Evolutionary conservation across 2,797 vertebrate species (phyloP), one percentile per base, ranked within the genome.

Genomic region (Poeciliopsis infans): DNA sequence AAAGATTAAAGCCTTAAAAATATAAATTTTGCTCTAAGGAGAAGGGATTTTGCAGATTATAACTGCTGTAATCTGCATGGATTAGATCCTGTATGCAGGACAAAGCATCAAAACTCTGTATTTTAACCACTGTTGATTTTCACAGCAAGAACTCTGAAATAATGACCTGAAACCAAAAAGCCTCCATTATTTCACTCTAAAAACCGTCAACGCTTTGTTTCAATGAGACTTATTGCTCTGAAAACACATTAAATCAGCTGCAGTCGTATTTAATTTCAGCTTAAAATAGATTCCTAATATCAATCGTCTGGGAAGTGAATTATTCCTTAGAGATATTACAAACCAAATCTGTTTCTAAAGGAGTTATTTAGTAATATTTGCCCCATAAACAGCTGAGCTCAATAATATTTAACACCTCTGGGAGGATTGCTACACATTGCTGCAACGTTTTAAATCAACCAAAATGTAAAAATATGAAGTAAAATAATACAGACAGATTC

Each of bases 21-120:
- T 46, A 70, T 28, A 2, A 16, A 43, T 46, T 16, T 46, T 70
- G 11, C 68, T 28, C 25, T 70, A 41, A 70, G 68, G 23, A 45
- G 23, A 16, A 45, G 68, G 66, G 68, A 45, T 70, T 70, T 46
- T 28, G n/a, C 3, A 70, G 68, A 36, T 70, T 68, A 43, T 57
- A 76, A 39, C 41, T 25, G 31, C 28, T 69, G 66, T 45, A 69
- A 69, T 69, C 66, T 31, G 31, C 55, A 43, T 31, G 39, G 68
- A 49, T 55, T 72, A 72, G 71, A 72, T 41, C 66, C 66, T 45
- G 41, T 43, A 69, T 16, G 66, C 28, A 45, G 66, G 23, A 72
- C 8, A 68, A 81, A 5, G 47, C 71, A 51, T 33, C 71, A 23
- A 39, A 73, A 53, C 71, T 51, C n/a, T 73, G 6, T 25, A 12